Evolutionary conservation across 2,113 vertebrate species (phyloP), one percentile per base, ranked within the genome.

Genomic region (Dendrocopos noguchii): DNA sequence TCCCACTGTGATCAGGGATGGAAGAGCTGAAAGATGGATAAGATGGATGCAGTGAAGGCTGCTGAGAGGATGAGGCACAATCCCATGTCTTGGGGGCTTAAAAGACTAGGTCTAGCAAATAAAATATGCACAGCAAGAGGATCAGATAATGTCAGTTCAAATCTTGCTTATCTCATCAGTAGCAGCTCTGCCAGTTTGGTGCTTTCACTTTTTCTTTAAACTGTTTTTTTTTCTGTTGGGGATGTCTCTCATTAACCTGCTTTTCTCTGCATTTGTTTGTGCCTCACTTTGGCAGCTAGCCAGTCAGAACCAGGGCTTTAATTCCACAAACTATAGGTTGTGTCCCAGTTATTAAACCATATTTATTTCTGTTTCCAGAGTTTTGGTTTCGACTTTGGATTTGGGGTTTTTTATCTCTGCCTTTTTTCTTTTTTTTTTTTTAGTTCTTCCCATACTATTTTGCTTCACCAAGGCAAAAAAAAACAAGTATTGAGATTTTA

Each of bases 191-290:
- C 0, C 10, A 84, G 67, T 86, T 95, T 82, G 75, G 60, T 89
- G 89, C 68, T 74, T 91, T 85, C 46, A 22, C 53, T 85, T 65
- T 61, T 78, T n/a, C 83, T 78, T 50, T 50, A 6, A 10, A 24
- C 50, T 52, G 24, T 10, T 76, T 3, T 84, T 66, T 93, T 87
- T 88, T n/a, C n/a, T 72, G 33, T 76, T 78, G 0, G 2, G 64
- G 75, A 95, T 93, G 95, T 81, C 87, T 91, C 87, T 95, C 91
- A 88, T 96, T 96, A 96, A 97, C 96, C 96, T 96, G 93, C 94
- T 95, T 96, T 95, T 88, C 66, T 87, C 78, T 91, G 84, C 65
- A 60, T 95, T 91, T 85, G 75, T 94, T 89, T 94, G 87, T 95
- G 88, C 52, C 85, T 93, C 19, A 9, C 29, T 80, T 91, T 96